phyloP scores from a whole-genome alignment of 2,797 vertebrate genomes.

The Mormyrops attenuatus region DNA sequence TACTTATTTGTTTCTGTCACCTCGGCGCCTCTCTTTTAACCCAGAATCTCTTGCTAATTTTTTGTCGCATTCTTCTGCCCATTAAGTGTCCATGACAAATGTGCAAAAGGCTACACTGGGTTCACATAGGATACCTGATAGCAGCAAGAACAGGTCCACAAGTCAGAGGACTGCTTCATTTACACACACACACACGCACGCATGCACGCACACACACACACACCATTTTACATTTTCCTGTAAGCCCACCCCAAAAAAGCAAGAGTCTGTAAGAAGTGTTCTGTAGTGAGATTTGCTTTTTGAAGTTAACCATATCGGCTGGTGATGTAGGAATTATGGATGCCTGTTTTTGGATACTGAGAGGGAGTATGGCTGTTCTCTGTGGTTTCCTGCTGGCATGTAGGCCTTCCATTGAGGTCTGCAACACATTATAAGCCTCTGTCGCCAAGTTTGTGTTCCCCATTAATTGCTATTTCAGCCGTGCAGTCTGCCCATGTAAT shows the following conservation, averaged over 20 bases:
- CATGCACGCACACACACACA: background rate
- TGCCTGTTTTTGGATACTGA: background rate
- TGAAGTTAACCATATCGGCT: background rate
- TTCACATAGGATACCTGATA: background rate
- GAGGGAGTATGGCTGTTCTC: background rate
- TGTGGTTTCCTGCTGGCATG: slow-evolving; percentile 16
- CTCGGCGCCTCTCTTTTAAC: background rate
- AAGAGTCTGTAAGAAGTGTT: background rate
- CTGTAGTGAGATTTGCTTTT: background rate
- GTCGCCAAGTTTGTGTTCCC: slow-evolving; percentile 21
- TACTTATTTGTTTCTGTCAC: background rate
- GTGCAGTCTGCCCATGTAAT: slow-evolving; percentile 23
- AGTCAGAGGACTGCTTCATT: background rate
- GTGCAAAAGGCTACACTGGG: background rate
- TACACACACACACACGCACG: background rate
- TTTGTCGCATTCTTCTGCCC: background rate
- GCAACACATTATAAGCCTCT: slow-evolving; percentile 18
- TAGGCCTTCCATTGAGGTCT: background rate
- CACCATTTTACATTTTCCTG: background rate
- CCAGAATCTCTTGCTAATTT: background rate
- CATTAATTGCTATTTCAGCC: slow-evolving; percentile 24
- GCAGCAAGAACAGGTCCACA: background rate
- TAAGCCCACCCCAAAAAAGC: background rate
- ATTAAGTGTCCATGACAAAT: background rate
- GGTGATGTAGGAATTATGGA: background rate